These are phyloP conservation scores for Helicoverpa armigera DNA, from an alignment of 1,140 invertebrate species.

Conservation along the genomic window DNA sequence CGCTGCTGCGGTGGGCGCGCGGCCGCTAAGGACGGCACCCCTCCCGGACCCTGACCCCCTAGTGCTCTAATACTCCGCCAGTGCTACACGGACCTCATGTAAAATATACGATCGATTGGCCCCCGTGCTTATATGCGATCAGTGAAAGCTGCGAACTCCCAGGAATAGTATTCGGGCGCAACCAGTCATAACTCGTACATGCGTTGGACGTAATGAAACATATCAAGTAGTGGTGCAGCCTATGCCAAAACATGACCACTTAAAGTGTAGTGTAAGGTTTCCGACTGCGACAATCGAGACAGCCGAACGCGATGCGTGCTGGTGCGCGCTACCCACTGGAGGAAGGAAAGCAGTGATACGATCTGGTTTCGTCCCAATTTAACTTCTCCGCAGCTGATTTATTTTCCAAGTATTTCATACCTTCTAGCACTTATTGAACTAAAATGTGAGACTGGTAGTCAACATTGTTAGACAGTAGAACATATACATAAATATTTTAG, in stretches of 20 bases:
- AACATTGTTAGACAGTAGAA: slow-evolving; percentile 85
- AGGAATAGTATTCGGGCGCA: slow-evolving; percentile 74
- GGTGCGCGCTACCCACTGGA: slow-evolving; percentile 14
- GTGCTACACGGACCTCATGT: slow-evolving; percentile 70
- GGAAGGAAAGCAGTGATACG: slow-evolving; percentile 63
- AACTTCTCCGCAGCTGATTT: slow-evolving; percentile 76
- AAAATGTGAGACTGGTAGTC: slow-evolving; percentile 86
- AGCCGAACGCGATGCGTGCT: slow-evolving; percentile 41
- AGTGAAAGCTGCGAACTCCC: slow-evolving; percentile 75
- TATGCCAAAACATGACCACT: slow-evolving; percentile 76
- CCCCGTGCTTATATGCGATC: slow-evolving; percentile 67
- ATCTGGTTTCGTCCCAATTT: slow-evolving; percentile 81
- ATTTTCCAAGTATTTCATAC: slow-evolving; percentile 78
- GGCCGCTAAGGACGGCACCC: slow-evolving; percentile 90
- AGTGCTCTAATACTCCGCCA: slow-evolving; percentile 61
- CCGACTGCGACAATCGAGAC: slow-evolving; percentile 62
- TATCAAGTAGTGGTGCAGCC: slow-evolving; percentile 83
- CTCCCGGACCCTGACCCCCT: slow-evolving; percentile 63
- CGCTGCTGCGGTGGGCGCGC: slow-evolving; percentile 96
- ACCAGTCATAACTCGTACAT: slow-evolving; percentile 73
- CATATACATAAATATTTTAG: slow-evolving; percentile 83
- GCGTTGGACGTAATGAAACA: slow-evolving; percentile 80
- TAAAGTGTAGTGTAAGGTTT: slow-evolving; percentile 79
- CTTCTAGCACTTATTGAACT: slow-evolving; percentile 83
- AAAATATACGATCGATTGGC: slow-evolving; percentile 65